phyloP scores from a whole-genome alignment of 2,113 vertebrate genomes.

The Sus scrofa region T2T-Sscrofa CM000819.6:14865001-14865500 shows the following conservation, averaged over 20 bases:
- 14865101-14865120: neutral
- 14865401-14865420: constrained; percentile 87
- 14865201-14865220: neutral
- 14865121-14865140: neutral
- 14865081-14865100: neutral
- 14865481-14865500: constrained; percentile 79
- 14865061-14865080: neutral
- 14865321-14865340: constrained; percentile 83
- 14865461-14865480: constrained; percentile 88
- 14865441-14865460: constrained; percentile 86
- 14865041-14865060: neutral
- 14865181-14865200: neutral
- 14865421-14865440: constrained; percentile 87
- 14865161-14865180: neutral
- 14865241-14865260: neutral
- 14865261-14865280: neutral
- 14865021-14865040: neutral
- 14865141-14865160: neutral
- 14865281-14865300: neutral
- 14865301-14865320: neutral
- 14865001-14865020: neutral
- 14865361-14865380: constrained; percentile 84
- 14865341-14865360: constrained; percentile 81
- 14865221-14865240: neutral
- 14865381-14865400: constrained; percentile 86